A percentile compares a stretch with the other conserved stretches of the same genome.
phyloP scores from a whole-genome alignment of 2,888 invertebrate species.

The Keiferia lycopersicella region DNA sequence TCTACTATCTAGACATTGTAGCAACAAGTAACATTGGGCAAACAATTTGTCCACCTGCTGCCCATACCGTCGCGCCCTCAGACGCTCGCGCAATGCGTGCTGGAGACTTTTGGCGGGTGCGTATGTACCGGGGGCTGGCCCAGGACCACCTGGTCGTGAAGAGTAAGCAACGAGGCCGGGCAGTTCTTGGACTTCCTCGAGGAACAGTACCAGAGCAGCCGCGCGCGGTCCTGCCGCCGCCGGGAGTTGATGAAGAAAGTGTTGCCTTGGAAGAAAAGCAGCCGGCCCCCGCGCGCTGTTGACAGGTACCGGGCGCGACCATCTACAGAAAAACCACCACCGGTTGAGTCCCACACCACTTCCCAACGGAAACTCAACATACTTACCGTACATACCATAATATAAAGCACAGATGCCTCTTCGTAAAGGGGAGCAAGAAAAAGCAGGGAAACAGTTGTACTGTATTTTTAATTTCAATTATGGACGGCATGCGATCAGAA shows the following conservation, averaged over 20 bases:
- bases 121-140: constrained; percentile 56
- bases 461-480: not conserved
- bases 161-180: constrained; percentile 56
- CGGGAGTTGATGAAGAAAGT: constrained; percentile 62
- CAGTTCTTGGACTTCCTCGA: constrained; percentile 60
- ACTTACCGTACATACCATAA: not conserved
- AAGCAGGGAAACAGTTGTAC: not conserved
- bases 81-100: constrained; percentile 30
- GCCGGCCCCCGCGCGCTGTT: constrained; percentile 55
- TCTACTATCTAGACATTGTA: no score
- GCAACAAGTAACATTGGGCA: no score
- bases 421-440: not conserved
- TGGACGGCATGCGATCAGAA: constrained; percentile 1
- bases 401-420: not conserved
- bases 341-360: not conserved
- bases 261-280: constrained; percentile 60
- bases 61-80: not conserved
- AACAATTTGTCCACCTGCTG: no score
- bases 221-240: constrained; percentile 48
- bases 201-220: constrained; percentile 63
- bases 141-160: constrained; percentile 54
- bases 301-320: constrained; percentile 52
- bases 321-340: constrained; percentile 31
- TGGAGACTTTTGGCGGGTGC: constrained; percentile 57
- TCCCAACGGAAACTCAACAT: constrained; percentile 1